Evolutionary conservation across 2,113 vertebrate genomes (phyloP).

Genomic region (Pygathrix nemaeus): DNA sequence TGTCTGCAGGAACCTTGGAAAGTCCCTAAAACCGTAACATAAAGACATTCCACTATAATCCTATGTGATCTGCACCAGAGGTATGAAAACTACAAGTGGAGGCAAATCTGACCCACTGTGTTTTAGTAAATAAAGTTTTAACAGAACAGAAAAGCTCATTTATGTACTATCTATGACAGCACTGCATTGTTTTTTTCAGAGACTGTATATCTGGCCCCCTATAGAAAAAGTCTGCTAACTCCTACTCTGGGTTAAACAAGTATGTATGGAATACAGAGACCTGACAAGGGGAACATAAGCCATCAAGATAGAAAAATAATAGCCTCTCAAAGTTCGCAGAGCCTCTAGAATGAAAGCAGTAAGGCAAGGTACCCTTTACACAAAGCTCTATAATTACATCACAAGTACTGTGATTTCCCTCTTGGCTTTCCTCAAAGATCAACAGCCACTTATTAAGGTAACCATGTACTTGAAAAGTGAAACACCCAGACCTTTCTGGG

Average conservation of each 20-base stretch:
- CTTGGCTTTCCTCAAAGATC: conserved; percentile 9
- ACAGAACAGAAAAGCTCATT: neutral
- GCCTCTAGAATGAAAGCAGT: neutral
- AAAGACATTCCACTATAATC: neutral
- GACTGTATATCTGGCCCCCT: neutral
- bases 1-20: neutral
- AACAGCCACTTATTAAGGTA: conserved; percentile 2
- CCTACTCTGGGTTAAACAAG: neutral
- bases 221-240: neutral
- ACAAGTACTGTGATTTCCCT: neutral
- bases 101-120: neutral
- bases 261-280: neutral
- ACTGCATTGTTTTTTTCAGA: neutral
- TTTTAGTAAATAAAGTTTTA: conserved; percentile 2
- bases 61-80: neutral
- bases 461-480: neutral
- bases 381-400: neutral
- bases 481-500: neutral
- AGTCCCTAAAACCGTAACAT: neutral
- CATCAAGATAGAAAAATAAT: neutral
- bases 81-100: neutral
- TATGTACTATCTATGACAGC: neutral
- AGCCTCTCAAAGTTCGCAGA: neutral
- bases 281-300: neutral
- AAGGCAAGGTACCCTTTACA: neutral